Evolutionary conservation across 1,140 invertebrate species (phyloP).

Genomic region (Hormaphis cornu): DNA sequence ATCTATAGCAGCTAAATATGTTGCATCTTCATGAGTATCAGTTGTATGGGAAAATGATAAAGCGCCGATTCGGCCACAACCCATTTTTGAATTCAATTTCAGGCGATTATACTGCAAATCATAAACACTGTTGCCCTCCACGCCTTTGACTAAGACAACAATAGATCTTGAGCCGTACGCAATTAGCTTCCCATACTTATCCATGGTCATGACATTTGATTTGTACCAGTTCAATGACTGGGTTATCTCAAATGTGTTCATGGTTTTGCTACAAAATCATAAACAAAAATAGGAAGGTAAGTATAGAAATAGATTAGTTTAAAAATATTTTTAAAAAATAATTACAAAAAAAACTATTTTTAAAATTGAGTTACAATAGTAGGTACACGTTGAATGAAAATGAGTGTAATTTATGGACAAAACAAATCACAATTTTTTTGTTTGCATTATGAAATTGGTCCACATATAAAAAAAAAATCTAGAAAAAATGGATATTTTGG

Average conservation of each 20-base stretch:
- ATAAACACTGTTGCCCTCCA: slow-evolving; percentile 11
- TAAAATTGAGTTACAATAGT: too few species aligned
- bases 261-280: not conserved
- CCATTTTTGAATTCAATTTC: not conserved
- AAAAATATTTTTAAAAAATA: too few species aligned
- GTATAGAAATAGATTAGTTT: too few species aligned
- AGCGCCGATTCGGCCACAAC: slow-evolving; percentile 14
- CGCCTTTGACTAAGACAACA: slow-evolving; percentile 6
- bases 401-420: too few species aligned
- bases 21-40: not conserved
- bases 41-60: slow-evolving; percentile 10
- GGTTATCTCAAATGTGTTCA: slow-evolving; percentile 19
- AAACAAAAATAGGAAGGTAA: too few species aligned
- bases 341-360: too few species aligned
- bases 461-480: too few species aligned
- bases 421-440: too few species aligned
- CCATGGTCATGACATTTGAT: slow-evolving; percentile 16
- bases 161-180: slow-evolving; percentile 16
- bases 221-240: slow-evolving; percentile 23
- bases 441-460: too few species aligned
- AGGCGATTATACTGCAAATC: slow-evolving; percentile 13
- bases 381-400: too few species aligned
- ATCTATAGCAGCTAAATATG: slow-evolving; percentile 18
- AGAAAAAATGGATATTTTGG: too few species aligned
- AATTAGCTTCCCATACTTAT: not conserved